These are phyloP conservation scores for Uria aalge DNA, from an alignment of 2,113 vertebrate species.

Conservation along the genomic window DNA sequence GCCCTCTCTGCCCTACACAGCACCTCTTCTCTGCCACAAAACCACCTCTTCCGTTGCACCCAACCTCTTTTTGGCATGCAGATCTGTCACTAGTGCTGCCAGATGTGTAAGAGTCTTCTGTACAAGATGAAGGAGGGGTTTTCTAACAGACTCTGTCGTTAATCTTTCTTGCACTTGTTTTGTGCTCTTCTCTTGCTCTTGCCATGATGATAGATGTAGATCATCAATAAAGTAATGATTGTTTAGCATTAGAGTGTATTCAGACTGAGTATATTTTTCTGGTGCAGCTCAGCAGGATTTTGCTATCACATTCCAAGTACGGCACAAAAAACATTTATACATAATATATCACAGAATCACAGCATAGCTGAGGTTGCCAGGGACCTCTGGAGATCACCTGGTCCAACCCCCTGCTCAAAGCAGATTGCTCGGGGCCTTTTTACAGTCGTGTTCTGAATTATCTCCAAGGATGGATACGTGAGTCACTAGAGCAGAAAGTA, in stretches of 20 bases:
- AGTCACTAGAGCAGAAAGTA: conserved; percentile 56
- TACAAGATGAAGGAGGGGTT: not conserved
- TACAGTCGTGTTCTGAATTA: not conserved
- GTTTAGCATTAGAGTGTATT: not conserved
- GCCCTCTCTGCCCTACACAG: not conserved
- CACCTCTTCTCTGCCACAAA: not conserved
- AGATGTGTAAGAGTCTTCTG: not conserved
- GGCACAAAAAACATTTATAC: not conserved
- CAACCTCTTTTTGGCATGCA: not conserved
- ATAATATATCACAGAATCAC: not conserved
- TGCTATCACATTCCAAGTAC: not conserved
- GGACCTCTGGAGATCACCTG: not conserved
- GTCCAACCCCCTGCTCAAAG: not conserved
- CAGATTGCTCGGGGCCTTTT: not conserved
- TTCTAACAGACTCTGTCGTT: not conserved
- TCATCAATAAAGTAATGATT: not conserved
- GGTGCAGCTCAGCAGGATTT: not conserved
- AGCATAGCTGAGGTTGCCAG: not conserved
- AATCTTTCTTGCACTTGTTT: not conserved
- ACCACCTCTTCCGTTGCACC: not conserved
- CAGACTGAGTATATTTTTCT: not conserved
- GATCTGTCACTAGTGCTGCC: not conserved
- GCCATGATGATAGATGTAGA: not conserved
- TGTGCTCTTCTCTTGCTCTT: not conserved
- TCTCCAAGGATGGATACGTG: not conserved